phyloP scores from a whole-genome alignment of 2,888 invertebrate genomes.

The Tyria jacobaeae region DNA sequence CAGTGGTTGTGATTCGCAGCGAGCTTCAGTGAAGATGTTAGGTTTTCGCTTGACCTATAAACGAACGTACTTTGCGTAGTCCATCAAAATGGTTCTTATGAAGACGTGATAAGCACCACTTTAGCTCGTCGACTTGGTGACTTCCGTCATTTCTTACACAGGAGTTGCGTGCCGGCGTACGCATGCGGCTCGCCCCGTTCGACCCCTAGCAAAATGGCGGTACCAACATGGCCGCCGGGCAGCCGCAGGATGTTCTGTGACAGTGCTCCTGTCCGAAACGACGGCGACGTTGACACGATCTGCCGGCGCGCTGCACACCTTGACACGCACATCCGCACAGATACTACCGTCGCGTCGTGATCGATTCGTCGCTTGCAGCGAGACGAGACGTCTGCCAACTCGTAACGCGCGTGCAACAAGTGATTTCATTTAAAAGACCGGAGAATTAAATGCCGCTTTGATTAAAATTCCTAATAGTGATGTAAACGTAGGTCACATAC shows the following conservation, averaged over 20 bases:
- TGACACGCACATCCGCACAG: slow-evolving; percentile 71
- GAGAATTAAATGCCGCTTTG: slow-evolving; percentile 65
- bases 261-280: slow-evolving; percentile 78
- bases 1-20: slow-evolving; percentile 77
- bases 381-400: slow-evolving; percentile 60
- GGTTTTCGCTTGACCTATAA: slow-evolving; percentile 81
- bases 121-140: slow-evolving; percentile 58
- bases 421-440: slow-evolving; percentile 71
- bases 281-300: slow-evolving; percentile 78
- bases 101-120: slow-evolving; percentile 61
- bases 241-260: slow-evolving; percentile 83
- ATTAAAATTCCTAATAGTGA: slow-evolving; percentile 69
- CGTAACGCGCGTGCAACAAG: slow-evolving; percentile 83
- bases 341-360: slow-evolving; percentile 67
- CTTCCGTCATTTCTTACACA: slow-evolving; percentile 75
- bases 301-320: slow-evolving; percentile 73
- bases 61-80: slow-evolving; percentile 67
- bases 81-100: slow-evolving; percentile 66
- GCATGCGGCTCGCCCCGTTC: slow-evolving; percentile 83
- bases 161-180: slow-evolving; percentile 81
- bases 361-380: slow-evolving; percentile 71
- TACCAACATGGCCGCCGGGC: slow-evolving; percentile 86
- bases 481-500: slow-evolving; percentile 77
- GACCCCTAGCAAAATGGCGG: slow-evolving; percentile 86
- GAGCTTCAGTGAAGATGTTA: slow-evolving; percentile 77